phyloP scores from a whole-genome alignment of 1,140 invertebrate species.

The Phymastichus coffea region DNA sequence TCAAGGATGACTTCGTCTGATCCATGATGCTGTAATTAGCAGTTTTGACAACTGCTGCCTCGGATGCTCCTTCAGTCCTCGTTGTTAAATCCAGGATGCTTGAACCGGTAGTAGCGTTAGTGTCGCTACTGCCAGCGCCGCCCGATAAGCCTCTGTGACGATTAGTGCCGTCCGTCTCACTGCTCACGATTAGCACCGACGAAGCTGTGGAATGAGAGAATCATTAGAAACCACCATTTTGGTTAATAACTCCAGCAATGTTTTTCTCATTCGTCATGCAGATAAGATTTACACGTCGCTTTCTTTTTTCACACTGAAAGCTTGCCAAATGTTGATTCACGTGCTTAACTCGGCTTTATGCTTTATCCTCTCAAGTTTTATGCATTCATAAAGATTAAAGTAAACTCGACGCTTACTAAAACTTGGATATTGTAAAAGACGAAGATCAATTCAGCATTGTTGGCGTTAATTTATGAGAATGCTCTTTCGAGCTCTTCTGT shows the following conservation, averaged over 20 bases:
- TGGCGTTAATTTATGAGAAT: too few species aligned
- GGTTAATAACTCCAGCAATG: conserved; percentile 5
- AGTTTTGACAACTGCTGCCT: conserved; percentile 47
- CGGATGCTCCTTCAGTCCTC: conserved; percentile 41
- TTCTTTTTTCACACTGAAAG: too few species aligned
- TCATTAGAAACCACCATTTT: neutral
- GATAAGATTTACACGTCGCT: too few species aligned
- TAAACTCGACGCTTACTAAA: too few species aligned
- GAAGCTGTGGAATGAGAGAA: conserved; percentile 45
- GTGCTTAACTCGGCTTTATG: too few species aligned
- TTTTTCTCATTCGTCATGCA: neutral
- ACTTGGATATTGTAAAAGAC: too few species aligned
- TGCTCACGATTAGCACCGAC: conserved; percentile 46
- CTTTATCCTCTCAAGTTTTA: too few species aligned
- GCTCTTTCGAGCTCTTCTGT: too few species aligned
- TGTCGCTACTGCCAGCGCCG: conserved; percentile 27
- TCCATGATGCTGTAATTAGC: conserved; percentile 44
- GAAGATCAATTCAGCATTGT: too few species aligned
- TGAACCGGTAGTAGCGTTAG: conserved; percentile 17
- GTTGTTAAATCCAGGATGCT: conserved; percentile 31
- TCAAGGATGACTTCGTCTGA: conserved; percentile 48
- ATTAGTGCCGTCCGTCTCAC: conserved; percentile 40
- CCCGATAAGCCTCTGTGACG: conserved; percentile 44
- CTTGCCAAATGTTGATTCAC: neutral
- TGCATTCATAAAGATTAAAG: too few species aligned